Conservation (phyloP, 2,797 vertebrate genomes). For the Crax fasciolata region DNA sequence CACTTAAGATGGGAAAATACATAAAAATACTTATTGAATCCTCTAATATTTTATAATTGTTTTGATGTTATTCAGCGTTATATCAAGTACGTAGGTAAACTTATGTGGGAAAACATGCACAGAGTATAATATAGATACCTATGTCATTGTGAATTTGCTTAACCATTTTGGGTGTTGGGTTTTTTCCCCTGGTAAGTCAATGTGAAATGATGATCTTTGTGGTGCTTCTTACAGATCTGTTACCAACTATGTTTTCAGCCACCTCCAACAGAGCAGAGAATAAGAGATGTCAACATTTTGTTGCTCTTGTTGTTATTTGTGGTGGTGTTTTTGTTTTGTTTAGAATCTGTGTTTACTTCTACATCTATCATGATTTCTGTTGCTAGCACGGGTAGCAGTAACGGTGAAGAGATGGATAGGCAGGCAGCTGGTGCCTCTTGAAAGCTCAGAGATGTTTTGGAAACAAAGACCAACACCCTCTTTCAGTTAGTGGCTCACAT, state of each 20-base stretch:
- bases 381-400: background rate
- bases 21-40: background rate
- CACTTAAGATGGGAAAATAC: conserved; percentile 1
- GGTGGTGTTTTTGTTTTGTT: background rate
- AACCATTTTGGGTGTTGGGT: background rate
- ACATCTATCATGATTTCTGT: background rate
- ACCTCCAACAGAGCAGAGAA: background rate
- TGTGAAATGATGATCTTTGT: background rate
- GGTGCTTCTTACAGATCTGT: background rate
- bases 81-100: background rate
- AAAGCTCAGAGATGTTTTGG: background rate
- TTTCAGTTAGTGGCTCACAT: background rate
- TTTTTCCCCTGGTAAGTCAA: background rate
- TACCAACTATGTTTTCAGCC: background rate
- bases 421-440: background rate
- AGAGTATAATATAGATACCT: background rate
- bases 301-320: no score
- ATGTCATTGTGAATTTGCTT: background rate
- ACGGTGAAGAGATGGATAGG: background rate
- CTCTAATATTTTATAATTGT: background rate
- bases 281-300: background rate
- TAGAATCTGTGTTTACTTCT: background rate
- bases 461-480: background rate
- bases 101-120: background rate
- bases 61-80: background rate